Conservation (phyloP, 92 coral and sea anemone genomes). For the Hydrozoanthus gracilis region DNA sequence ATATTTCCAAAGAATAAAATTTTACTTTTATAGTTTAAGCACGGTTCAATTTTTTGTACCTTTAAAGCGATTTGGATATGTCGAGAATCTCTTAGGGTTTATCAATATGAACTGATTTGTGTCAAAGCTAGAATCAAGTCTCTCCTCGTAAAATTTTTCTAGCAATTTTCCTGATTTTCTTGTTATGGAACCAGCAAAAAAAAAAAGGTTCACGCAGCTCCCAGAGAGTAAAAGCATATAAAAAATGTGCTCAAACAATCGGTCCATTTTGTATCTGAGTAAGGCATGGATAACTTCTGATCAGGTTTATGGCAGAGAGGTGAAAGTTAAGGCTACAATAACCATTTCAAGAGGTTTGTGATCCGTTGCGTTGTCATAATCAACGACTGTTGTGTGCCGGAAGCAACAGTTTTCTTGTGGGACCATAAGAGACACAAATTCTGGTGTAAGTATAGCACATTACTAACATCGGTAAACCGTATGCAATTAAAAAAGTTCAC, state of each 20-base stretch:
- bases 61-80: no score
- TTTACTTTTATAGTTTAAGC: no score
- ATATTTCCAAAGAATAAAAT: no score
- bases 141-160: background rate
- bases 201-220: background rate
- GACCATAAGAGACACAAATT: background rate
- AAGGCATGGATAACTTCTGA: background rate
- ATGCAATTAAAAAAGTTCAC: background rate
- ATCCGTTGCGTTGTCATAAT: background rate
- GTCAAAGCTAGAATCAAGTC: background rate
- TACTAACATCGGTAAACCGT: background rate
- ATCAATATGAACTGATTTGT: no score
- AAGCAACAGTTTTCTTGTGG: background rate
- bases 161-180: background rate
- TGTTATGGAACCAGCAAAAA: conserved; percentile 17
- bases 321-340: background rate
- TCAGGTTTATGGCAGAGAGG: background rate
- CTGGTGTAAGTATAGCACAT: background rate
- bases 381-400: background rate
- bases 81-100: no score
- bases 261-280: background rate
- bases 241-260: background rate
- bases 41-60: no score
- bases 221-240: background rate
- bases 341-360: background rate